Percentiles rank a stretch among this genome's conserved stretches.
phyloP scores from a whole-genome alignment of 2,113 vertebrate genomes.

The Cyprinodon tularosa region DNA sequence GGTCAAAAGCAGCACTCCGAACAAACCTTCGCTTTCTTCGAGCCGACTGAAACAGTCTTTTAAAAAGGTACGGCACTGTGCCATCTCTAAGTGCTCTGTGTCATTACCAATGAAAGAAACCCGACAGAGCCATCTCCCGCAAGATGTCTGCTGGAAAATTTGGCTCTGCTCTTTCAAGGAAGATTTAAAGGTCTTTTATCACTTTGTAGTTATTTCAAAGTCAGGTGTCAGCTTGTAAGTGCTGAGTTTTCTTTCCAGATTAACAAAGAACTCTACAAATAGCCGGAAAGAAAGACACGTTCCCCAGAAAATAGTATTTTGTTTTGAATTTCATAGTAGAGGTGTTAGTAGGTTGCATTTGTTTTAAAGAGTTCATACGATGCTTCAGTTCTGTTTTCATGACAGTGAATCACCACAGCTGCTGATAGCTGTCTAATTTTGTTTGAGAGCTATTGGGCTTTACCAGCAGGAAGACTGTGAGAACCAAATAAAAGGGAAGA shows the following conservation, averaged over 20 bases:
- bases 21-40: slow-evolving; percentile 79
- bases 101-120: slow-evolving; percentile 63
- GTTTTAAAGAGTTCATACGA: slow-evolving; percentile 58
- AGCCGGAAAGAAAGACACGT: slow-evolving; percentile 51
- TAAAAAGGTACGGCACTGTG: slow-evolving; percentile 83
- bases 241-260: slow-evolving; percentile 19
- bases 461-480: slow-evolving; percentile 75
- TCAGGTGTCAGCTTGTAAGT: slow-evolving; percentile 10
- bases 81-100: slow-evolving; percentile 67
- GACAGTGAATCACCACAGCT: slow-evolving; percentile 79
- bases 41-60: slow-evolving; percentile 81
- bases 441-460: slow-evolving; percentile 83
- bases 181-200: slow-evolving; percentile 17
- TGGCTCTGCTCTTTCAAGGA: slow-evolving; percentile 18
- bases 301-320: slow-evolving; percentile 44
- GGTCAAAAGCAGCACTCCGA: slow-evolving; percentile 82
- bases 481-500: slow-evolving; percentile 74
- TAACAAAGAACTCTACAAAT: slow-evolving; percentile 14
- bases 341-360: slow-evolving; percentile 5
- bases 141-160: slow-evolving; percentile 40
- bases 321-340: slow-evolving; percentile 63
- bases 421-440: slow-evolving; percentile 81
- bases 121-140: slow-evolving; percentile 37
- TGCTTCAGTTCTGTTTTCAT: slow-evolving; percentile 65
- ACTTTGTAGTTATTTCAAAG: slow-evolving; percentile 34